These are phyloP conservation scores for Batillaria attramentaria DNA, from an alignment of 1,140 invertebrate species.

Conservation along the genomic window DNA sequence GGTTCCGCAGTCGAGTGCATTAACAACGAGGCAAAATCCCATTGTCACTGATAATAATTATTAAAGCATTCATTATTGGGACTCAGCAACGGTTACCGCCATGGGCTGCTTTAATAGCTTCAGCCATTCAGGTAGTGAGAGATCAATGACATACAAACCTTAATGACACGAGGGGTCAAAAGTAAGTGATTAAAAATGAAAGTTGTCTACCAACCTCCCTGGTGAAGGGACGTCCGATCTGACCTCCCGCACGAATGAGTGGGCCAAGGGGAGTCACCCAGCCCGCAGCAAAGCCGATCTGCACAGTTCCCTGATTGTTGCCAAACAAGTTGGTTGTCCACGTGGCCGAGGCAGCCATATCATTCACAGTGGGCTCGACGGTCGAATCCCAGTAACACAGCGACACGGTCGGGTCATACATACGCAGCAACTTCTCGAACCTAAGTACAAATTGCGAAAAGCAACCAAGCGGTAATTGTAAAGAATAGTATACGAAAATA, in stretches of 20 bases:
- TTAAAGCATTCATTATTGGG: too few species aligned
- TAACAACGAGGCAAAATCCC: too few species aligned
- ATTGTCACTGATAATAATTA: too few species aligned
- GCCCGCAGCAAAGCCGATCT: constrained; percentile 56
- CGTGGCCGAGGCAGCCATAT: constrained; percentile 64
- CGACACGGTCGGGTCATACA: constrained; percentile 51
- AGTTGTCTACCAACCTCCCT: constrained; percentile 33
- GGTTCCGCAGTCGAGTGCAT: too few species aligned
- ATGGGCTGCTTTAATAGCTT: too few species aligned
- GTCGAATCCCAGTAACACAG: constrained; percentile 65
- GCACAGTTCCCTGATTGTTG: constrained; percentile 69
- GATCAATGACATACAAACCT: too few species aligned
- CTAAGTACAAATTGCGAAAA: constrained; percentile 45
- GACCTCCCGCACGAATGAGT: constrained; percentile 47
- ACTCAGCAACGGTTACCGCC: too few species aligned
- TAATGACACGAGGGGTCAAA: too few species aligned
- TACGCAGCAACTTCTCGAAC: constrained; percentile 59
- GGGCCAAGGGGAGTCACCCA: constrained; percentile 57
- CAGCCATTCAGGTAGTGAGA: too few species aligned
- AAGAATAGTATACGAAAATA: too few species aligned
- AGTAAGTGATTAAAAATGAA: too few species aligned
- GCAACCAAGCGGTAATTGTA: too few species aligned
- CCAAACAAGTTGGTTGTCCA: constrained; percentile 66
- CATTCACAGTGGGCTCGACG: constrained; percentile 51
- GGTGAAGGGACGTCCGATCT: constrained; percentile 13